A percentile compares a stretch with the other conserved stretches of the same genome.
These are phyloP conservation scores for Saxidomus purpurata DNA, from an alignment of 1,140 invertebrate species.

Conservation along the genomic window DNA sequence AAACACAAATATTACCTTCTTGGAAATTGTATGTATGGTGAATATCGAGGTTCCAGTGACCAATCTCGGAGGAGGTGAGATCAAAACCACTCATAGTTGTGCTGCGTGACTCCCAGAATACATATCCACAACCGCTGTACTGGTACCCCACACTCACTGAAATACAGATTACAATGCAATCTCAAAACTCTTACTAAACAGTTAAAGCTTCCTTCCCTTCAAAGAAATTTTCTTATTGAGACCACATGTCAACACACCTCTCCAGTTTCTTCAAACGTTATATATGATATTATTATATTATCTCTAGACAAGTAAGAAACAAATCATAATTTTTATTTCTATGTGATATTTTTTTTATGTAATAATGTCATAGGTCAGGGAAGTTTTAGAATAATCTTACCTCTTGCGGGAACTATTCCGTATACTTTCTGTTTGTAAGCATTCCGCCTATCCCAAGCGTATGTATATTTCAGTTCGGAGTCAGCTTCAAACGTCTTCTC, in stretches of 20 bases:
- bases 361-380: too few species aligned
- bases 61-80: conserved; percentile 98
- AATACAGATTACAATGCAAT: conserved; percentile 26
- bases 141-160: conserved; percentile 98
- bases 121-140: conserved; percentile 96
- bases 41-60: conserved; percentile 98
- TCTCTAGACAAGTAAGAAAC: too few species aligned
- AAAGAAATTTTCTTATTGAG: too few species aligned
- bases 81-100: conserved; percentile 98
- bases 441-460: conserved; percentile 98
- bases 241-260: too few species aligned
- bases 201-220: too few species aligned
- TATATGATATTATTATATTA: too few species aligned
- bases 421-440: conserved; percentile 98
- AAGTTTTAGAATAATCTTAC: too few species aligned
- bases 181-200: not conserved
- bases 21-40: conserved; percentile 99
- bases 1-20: conserved; percentile 92
- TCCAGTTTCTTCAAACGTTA: too few species aligned
- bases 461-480: conserved; percentile 97
- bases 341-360: too few species aligned
- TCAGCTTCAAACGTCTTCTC: conserved; percentile 98
- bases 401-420: conserved; percentile 87
- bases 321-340: too few species aligned
- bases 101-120: conserved; percentile 98